Evolutionary conservation across 2,113 vertebrate species (phyloP).

Genomic region (Leuciscus idus): DNA sequence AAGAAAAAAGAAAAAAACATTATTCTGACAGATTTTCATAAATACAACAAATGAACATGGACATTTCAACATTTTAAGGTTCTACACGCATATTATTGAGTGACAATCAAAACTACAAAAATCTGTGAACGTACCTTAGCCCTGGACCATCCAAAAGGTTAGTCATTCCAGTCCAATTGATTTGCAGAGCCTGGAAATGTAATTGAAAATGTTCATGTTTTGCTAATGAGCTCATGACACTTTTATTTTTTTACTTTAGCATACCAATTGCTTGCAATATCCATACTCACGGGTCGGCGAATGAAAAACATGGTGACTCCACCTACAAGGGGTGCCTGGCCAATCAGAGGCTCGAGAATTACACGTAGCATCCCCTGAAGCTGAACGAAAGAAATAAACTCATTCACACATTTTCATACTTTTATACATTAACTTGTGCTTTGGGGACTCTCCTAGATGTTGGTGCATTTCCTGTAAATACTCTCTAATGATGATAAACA

Average conservation of each 20-base stretch:
- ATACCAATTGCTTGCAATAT: not conserved
- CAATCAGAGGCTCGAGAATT: slow-evolving; percentile 89
- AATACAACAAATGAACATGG: not conserved
- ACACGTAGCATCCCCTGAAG: slow-evolving; percentile 86
- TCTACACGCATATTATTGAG: not conserved
- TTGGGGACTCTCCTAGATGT: not conserved
- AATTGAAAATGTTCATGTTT: not conserved
- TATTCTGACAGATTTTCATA: not conserved
- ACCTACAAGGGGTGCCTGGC: slow-evolving; percentile 86
- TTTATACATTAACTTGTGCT: not conserved
- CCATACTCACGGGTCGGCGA: slow-evolving; percentile 87
- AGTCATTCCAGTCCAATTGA: slow-evolving; percentile 95
- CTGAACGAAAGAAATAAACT: slow-evolving; percentile 68
- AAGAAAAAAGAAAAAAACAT: no score
- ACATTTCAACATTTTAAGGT: not conserved
- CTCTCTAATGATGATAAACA: no score
- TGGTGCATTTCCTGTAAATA: not conserved
- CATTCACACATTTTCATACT: no score
- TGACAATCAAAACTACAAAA: not conserved
- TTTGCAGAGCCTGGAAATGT: slow-evolving; percentile 74
- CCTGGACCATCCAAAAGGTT: slow-evolving; percentile 90
- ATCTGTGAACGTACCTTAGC: slow-evolving; percentile 80
- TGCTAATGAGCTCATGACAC: not conserved
- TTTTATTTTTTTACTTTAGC: not conserved
- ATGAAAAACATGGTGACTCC: slow-evolving; percentile 95